Evolutionary conservation across 2,888 invertebrate genomes (phyloP).

Genomic region (Dryomyza anilis): DNA sequence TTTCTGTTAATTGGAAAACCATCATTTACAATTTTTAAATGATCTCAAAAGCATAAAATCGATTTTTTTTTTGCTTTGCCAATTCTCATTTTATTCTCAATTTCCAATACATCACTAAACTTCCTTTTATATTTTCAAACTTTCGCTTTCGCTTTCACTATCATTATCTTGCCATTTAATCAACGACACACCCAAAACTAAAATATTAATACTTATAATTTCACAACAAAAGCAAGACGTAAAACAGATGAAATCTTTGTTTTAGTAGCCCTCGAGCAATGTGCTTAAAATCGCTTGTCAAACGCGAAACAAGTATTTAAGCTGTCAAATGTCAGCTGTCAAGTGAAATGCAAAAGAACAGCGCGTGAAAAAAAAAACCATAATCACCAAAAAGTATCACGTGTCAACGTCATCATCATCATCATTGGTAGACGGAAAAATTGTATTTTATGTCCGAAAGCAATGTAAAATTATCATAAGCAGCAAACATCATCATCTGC

Average conservation of each 20-base stretch:
- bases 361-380: conserved; percentile 10
- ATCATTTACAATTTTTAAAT: no score
- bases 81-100: no score
- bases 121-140: no score
- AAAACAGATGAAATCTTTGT: neutral
- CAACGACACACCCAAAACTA: neutral
- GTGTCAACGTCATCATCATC: no score
- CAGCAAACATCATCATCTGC: no score
- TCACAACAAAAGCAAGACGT: neutral
- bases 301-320: conserved; percentile 25
- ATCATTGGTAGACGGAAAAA: conserved; percentile 12
- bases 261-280: conserved; percentile 28
- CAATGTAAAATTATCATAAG: neutral
- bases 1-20: no score
- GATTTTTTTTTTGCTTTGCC: no score
- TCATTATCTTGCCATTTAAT: neutral
- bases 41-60: no score
- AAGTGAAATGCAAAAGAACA: neutral
- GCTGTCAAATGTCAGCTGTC: conserved; percentile 15
- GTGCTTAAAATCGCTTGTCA: conserved; percentile 40
- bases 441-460: conserved; percentile 14
- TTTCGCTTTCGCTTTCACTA: no score
- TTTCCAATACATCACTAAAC: no score
- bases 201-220: neutral
- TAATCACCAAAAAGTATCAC: conserved; percentile 19